Evolutionary conservation across 1,140 invertebrate species (phyloP).

Genomic region (Berghia stephanieae): DNA sequence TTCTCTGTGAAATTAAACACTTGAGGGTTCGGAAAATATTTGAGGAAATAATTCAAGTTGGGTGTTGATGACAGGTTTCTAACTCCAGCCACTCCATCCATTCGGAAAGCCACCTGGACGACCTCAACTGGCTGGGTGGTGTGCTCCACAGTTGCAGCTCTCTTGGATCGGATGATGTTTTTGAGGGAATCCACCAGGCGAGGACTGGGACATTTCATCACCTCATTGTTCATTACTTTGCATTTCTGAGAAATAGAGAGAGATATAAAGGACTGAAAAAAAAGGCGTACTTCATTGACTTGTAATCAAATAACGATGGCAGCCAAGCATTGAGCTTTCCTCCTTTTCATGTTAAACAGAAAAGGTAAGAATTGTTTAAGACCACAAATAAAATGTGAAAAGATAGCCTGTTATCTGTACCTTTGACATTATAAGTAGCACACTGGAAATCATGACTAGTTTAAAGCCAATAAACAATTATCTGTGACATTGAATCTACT

Average conservation of each 20-base stretch:
- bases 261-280: not conserved
- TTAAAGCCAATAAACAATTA: too few relatives aligned
- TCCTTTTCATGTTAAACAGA: too few relatives aligned
- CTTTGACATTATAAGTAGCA: too few relatives aligned
- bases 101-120: slow-evolving; percentile 84
- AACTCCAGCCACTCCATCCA: slow-evolving; percentile 93
- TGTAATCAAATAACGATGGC: too few relatives aligned
- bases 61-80: slow-evolving; percentile 87
- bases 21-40: slow-evolving; percentile 92
- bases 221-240: slow-evolving; percentile 83
- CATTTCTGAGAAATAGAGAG: slow-evolving; percentile 71
- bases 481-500: too few relatives aligned
- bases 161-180: slow-evolving; percentile 38
- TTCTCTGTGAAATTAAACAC: slow-evolving; percentile 85
- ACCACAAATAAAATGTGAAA: too few relatives aligned
- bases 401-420: too few relatives aligned
- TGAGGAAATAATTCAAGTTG: slow-evolving; percentile 79
- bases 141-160: slow-evolving; percentile 20
- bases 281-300: too few relatives aligned
- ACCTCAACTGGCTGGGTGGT: slow-evolving; percentile 47
- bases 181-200: slow-evolving; percentile 72
- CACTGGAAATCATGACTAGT: too few relatives aligned
- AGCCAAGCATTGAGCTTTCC: too few relatives aligned
- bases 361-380: too few relatives aligned
- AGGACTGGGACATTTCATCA: slow-evolving; percentile 96